Evolutionary conservation across 30 jellyfish, hydroid and myxozoan species (phyloP), one percentile per base, ranked within the genome.

Genomic region (Phacellophora camtschatica): DNA sequence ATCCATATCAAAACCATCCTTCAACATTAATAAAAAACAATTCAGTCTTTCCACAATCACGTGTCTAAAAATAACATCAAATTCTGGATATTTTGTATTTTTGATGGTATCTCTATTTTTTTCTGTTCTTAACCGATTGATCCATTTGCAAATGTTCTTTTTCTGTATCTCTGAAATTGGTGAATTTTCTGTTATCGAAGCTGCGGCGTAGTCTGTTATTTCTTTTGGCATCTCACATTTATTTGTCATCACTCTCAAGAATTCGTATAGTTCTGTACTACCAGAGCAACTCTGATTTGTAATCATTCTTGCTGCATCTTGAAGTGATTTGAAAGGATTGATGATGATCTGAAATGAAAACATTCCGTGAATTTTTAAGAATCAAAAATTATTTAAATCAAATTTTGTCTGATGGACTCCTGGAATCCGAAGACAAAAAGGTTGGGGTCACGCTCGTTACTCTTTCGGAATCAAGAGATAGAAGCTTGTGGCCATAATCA

Each of bases 261-360:
- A 57, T 33, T 80, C 91, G 34, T 59, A 80, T 36, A 62, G 9
- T 23, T 80, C 91, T 13, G 66, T 51, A 31, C 39, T 58, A 8
- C 39, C 53, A 1, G 77, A 29, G 8, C 25, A 29, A 4, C 11
- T 8, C 8, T 55, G 74, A 27, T 80, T 71, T 11, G 35, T 37
- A 18, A 80, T 48, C 29, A 16, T 32, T n/a, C 66, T 24, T 6
- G 77, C 80, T 35, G 80, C 80, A 9, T 34, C 80, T 18, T 66
- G 63, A 48, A 66, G 12, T 4, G 80, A 30, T 22, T 29, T 12
- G 28, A 35, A 39, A 18, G 80, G 80, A 29, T 18, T 27, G 13
- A 34, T 18, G 13, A 32, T 37, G 3, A 37, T 18, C 80, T 66
- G 30, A 9, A n/a, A 64, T 9, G 16, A 31, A 19, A 61, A 22